Evolutionary conservation across 2,888 invertebrate species (phyloP).

Genomic region (Stenchaetothrips biformis): DNA sequence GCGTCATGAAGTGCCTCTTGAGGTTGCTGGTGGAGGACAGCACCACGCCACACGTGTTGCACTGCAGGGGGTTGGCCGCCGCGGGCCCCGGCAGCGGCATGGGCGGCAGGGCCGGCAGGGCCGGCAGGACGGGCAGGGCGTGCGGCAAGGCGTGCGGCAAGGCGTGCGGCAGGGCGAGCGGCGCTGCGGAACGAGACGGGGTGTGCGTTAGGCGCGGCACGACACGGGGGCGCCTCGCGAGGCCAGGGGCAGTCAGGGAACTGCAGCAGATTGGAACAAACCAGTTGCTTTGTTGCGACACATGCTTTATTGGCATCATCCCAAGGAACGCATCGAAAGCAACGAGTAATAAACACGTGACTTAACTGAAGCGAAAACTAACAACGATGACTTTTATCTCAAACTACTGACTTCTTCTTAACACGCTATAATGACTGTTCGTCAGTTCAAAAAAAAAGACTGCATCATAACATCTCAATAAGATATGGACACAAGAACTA

Average conservation of each 20-base stretch:
- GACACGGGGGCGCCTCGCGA: not conserved
- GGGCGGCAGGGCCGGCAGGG: not conserved
- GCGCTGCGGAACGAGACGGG: not conserved
- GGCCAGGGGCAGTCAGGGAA: not conserved
- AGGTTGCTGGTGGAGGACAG: constrained; percentile 15
- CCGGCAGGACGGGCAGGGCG: not conserved
- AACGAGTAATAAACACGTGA: no score
- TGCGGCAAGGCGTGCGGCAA: not conserved
- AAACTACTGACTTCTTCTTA: no score
- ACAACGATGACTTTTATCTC: no score
- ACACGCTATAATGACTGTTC: no score
- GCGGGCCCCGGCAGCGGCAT: not conserved
- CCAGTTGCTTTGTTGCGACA: no score
- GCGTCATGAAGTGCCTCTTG: constrained; percentile 20
- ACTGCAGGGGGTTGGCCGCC: constrained; percentile 4
- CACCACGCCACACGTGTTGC: constrained; percentile 13
- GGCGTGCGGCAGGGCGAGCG: not conserved
- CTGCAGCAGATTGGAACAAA: no score
- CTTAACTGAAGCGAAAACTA: no score
- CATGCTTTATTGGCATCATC: no score
- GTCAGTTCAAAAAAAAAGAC: not conserved
- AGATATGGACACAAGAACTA: no score
- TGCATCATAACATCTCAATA: not conserved
- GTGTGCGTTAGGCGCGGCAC: not conserved
- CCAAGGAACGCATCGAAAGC: no score